Base-by-base conservation (phyloP, 2,888 invertebrate species). In the Biston betularia region DNA sequence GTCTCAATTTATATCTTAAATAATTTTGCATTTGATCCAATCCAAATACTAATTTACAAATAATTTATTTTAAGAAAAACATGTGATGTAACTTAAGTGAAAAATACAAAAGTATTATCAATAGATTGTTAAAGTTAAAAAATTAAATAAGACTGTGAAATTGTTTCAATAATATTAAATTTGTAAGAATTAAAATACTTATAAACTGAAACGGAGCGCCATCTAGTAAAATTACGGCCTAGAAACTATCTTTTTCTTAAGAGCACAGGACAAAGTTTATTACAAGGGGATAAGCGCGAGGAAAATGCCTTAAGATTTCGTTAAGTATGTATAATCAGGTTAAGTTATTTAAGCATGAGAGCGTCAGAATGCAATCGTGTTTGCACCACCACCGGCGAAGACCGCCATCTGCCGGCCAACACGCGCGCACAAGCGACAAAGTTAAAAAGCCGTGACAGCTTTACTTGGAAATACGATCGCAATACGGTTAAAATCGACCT, bases 341-440 rank as follows among this genome's bases (percentile, higher is more conserved):
- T n/a, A 12, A 7, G 34, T 52, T n/a, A 61, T 33, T 53, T 24
- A 38, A 15, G 35, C 15, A 8, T 15, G 3, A 9, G 48, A 24
- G 55, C 49, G 54, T 56, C 65, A 56, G 56, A 46, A 60, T 38
- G 56, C 60, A 60, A 38, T 48, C 46, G 35, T 62, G 10, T 45
- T 14, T 35, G 24, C 12, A 42, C 45, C 63, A 15, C 54, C 46
- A 48, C 48, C 38, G 38, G 12, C 11, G 9, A 24, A 44, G 1
- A 14, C 6, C 58, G 33, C 58, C 33, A 49, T 42, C 40, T 49
- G n/a, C 49, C 58, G 58, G 8, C 9, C 40, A 11, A 33, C 42
- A 42, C 62, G 59, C 6, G 24, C 46, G 35, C 60, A 45, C 60
- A 60, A 60, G 40, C 14, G 11, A 15, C 34, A 24, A 42, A 42